A percentile compares a stretch with the other conserved stretches of the same genome.
These are phyloP conservation scores for Eucriotettix oculatus DNA, from an alignment of 2,888 invertebrate species.

Conservation along the genomic window DNA sequence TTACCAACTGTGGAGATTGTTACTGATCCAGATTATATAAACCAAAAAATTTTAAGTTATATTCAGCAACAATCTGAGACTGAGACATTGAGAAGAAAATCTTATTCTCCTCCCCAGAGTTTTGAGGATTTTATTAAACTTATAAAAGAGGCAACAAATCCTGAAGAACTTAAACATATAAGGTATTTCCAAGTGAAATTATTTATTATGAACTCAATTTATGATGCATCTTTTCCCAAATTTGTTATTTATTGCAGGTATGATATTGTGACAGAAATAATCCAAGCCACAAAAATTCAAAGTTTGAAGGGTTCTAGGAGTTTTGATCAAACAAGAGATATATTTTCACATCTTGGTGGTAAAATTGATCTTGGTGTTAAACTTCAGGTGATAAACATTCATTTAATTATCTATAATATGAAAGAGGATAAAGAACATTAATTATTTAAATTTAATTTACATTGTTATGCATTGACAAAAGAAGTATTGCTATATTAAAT, in stretches of 20 bases:
- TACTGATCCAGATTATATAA: constrained; percentile 83
- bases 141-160: constrained; percentile 62
- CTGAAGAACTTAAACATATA: constrained; percentile 69
- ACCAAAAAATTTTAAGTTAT: constrained; percentile 69
- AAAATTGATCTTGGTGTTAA: not conserved
- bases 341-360: constrained; percentile 27
- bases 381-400: not conserved
- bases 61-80: constrained; percentile 47
- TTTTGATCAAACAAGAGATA: constrained; percentile 44
- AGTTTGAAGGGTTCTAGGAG: constrained; percentile 78
- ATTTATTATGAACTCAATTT: not conserved
- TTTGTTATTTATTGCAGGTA: constrained; percentile 34
- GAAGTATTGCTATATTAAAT: too few species aligned
- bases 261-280: constrained; percentile 79
- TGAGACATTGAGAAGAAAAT: constrained; percentile 60
- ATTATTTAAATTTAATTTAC: too few species aligned
- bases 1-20: constrained; percentile 68
- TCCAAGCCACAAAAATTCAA: constrained; percentile 84
- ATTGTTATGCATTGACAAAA: too few species aligned
- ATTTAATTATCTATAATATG: not conserved
- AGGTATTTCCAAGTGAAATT: constrained; percentile 31
- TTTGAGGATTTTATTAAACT: constrained; percentile 79
- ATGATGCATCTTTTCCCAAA: not conserved
- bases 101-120: constrained; percentile 74
- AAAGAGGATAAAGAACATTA: too few species aligned